These are phyloP conservation scores for Tinea semifulvella DNA, from an alignment of 2,888 invertebrate species.

Conservation along the genomic window DNA sequence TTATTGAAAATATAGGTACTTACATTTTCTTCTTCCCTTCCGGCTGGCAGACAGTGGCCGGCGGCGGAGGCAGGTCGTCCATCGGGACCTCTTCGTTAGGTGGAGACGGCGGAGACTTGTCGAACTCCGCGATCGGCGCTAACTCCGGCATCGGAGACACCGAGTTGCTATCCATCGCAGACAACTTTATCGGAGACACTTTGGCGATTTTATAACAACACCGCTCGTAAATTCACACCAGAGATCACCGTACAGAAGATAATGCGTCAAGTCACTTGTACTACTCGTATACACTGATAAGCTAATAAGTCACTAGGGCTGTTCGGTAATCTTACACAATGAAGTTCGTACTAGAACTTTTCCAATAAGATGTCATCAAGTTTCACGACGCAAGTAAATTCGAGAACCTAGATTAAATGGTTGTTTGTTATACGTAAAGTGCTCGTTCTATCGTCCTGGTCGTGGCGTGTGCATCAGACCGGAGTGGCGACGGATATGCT, in stretches of 20 bases:
- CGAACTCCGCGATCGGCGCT: conserved; percentile 76
- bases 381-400: conserved; percentile 27
- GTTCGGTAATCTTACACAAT: conserved; percentile 1
- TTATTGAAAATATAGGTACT: too few species aligned
- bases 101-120: conserved; percentile 74
- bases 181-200: conserved; percentile 66
- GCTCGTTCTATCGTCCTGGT: conserved; percentile 24
- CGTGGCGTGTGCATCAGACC: conserved; percentile 14
- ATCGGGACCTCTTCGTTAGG: conserved; percentile 69
- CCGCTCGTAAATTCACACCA: background rate
- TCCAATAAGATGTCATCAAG: conserved; percentile 26
- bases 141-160: conserved; percentile 74
- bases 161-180: conserved; percentile 73
- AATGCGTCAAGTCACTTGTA: background rate
- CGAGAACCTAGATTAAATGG: conserved; percentile 24
- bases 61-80: conserved; percentile 73
- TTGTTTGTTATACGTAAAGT: conserved; percentile 28
- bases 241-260: conserved; percentile 1
- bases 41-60: conserved; percentile 64
- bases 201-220: conserved; percentile 39
- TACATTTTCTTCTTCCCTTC: conserved; percentile 67
- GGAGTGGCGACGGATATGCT: conserved; percentile 21
- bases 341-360: conserved; percentile 22
- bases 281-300: background rate
- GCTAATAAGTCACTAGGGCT: background rate